Percentiles rank a stretch among this genome's conserved stretches.
Evolutionary conservation across 2,888 invertebrate genomes (phyloP).

Genomic region (Ophion slaviceki): DNA sequence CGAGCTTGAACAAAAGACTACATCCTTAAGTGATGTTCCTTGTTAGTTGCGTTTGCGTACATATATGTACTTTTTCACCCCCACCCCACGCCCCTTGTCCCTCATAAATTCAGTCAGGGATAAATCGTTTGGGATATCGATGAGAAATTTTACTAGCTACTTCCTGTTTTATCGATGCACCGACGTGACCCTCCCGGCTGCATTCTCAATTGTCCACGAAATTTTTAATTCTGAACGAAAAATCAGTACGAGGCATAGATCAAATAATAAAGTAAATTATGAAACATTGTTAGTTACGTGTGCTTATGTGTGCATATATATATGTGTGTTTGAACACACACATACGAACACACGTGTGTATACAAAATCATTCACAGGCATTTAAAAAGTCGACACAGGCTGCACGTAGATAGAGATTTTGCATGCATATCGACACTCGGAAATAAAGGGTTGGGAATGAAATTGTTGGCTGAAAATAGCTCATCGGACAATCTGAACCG

Average conservation of each 20-base stretch:
- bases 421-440: not conserved
- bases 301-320: not conserved
- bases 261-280: too few relatives aligned
- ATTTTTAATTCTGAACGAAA: too few relatives aligned
- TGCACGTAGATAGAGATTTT: not conserved
- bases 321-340: not conserved
- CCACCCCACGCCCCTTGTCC: not conserved
- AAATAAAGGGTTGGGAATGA: constrained; percentile 28
- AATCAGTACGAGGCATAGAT: too few relatives aligned
- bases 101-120: not conserved
- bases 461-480: constrained; percentile 15
- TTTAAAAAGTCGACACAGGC: not conserved
- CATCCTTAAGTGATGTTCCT: too few relatives aligned
- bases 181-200: not conserved
- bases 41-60: too few relatives aligned
- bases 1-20: too few relatives aligned
- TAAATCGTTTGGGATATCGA: not conserved
- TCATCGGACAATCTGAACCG: constrained; percentile 23
- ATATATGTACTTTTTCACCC: not conserved
- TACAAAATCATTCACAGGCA: not conserved
- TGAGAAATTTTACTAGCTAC: not conserved
- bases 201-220: too few relatives aligned
- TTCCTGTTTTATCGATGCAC: not conserved
- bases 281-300: not conserved
- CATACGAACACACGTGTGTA: not conserved